A percentile compares a stretch with the other conserved stretches of the same genome.
Conservation (phyloP, 2,888 invertebrate species). For the Drosophila histrio region DNA sequence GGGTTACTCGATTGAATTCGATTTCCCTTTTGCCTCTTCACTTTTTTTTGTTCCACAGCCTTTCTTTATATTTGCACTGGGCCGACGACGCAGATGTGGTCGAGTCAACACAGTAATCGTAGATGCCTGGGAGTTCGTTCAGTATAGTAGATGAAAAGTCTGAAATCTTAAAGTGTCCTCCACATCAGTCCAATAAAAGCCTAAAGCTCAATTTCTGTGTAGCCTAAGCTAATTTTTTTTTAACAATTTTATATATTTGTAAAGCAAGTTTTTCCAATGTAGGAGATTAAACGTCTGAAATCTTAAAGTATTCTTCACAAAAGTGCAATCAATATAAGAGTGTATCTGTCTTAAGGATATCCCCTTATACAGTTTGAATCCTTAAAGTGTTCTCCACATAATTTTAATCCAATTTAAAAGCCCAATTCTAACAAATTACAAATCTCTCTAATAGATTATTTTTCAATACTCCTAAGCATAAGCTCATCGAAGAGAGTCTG, state of each 20-base stretch:
- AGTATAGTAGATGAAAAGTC: not conserved
- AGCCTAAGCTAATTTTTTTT: too few species aligned
- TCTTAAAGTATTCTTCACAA: too few species aligned
- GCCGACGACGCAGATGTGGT: constrained; percentile 54
- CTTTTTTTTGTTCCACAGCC: constrained; percentile 45
- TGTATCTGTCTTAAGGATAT: too few species aligned
- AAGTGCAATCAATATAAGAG: too few species aligned
- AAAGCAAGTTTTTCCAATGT: constrained; percentile 20
- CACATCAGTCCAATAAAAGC: not conserved
- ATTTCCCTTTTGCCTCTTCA: constrained; percentile 17
- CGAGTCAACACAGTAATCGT: constrained; percentile 65
- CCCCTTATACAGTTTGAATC: too few species aligned
- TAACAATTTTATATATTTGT: too few species aligned
- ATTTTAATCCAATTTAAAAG: not conserved
- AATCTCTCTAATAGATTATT: too few species aligned
- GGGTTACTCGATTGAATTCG: constrained; percentile 64
- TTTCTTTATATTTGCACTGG: constrained; percentile 58
- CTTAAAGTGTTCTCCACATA: not conserved
- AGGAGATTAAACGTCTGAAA: not conserved
- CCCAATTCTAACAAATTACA: too few species aligned
- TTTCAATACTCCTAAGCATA: too few species aligned
- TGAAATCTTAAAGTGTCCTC: not conserved
- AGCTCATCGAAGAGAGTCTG: not conserved
- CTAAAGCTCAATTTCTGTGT: too few species aligned
- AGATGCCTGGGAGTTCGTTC: constrained; percentile 57